Evolutionary conservation across 2,888 invertebrate genomes (phyloP).

Genomic region (Therioaphis trifolii): DNA sequence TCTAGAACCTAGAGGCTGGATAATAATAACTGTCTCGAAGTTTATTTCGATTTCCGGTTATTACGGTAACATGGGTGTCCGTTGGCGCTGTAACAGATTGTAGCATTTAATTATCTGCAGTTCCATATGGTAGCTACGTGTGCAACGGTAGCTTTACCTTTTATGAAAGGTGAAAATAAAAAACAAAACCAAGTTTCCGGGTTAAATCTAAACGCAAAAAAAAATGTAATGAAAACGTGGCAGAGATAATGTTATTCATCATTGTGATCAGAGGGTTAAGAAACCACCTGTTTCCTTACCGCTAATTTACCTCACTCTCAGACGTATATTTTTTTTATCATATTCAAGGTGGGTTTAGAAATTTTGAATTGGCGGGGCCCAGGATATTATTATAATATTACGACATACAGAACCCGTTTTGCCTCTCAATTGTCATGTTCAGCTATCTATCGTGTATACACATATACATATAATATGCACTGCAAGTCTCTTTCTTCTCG

Average conservation of each 20-base stretch:
- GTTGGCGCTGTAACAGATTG: not conserved
- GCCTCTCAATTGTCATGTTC: conserved; percentile 62
- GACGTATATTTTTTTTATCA: conserved; percentile 41
- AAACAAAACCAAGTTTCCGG: conserved; percentile 41
- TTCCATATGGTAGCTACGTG: conserved; percentile 41
- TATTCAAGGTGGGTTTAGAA: conserved; percentile 37
- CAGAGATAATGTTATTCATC: conserved; percentile 54
- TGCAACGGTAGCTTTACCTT: conserved; percentile 11
- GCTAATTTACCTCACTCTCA: conserved; percentile 61
- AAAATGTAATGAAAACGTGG: conserved; percentile 20
- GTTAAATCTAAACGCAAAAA: conserved; percentile 52
- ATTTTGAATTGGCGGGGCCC: conserved; percentile 60
- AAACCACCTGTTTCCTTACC: conserved; percentile 60
- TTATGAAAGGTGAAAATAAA: conserved; percentile 15
- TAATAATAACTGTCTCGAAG: not conserved
- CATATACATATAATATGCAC: conserved; percentile 41
- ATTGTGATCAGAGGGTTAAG: conserved; percentile 33
- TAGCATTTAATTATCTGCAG: conserved; percentile 41
- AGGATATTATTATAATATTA: conserved; percentile 61
- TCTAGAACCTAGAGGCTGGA: not conserved
- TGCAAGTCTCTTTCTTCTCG: conserved; percentile 56
- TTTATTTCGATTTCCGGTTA: conserved; percentile 52
- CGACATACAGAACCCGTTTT: conserved; percentile 58
- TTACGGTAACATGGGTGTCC: not conserved
- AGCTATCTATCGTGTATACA: conserved; percentile 36